Evolutionary conservation across 2,113 vertebrate genomes (phyloP).

Genomic region (Dromas ardeola): DNA sequence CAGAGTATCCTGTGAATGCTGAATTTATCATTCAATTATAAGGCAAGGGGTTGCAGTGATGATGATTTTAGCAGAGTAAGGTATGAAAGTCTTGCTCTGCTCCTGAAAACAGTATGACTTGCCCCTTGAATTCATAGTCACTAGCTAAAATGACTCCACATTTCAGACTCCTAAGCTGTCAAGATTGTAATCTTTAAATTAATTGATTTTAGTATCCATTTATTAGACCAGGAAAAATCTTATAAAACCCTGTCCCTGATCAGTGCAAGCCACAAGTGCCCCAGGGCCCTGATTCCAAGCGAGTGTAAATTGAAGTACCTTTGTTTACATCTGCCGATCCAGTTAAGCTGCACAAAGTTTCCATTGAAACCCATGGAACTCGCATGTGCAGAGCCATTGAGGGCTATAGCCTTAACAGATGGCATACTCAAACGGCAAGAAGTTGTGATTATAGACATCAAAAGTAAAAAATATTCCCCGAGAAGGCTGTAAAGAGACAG

Average conservation of each 20-base stretch:
- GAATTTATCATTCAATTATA: not conserved
- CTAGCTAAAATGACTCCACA: not conserved
- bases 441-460: constrained; percentile 13
- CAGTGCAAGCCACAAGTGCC: not conserved
- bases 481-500: constrained; percentile 28
- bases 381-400: not conserved
- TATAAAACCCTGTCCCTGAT: not conserved
- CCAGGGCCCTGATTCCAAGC: not conserved
- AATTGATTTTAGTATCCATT: not conserved
- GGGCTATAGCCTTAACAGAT: not conserved
- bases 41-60: not conserved
- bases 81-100: not conserved
- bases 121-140: not conserved
- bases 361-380: not conserved
- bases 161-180: not conserved
- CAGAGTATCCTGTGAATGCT: not conserved
- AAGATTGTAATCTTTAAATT: not conserved
- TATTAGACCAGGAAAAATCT: not conserved
- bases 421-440: not conserved
- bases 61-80: not conserved
- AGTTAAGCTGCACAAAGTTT: not conserved
- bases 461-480: not conserved
- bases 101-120: not conserved
- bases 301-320: not conserved
- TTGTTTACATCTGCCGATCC: not conserved